A percentile compares a stretch with the other conserved stretches of the same genome.
phyloP scores from a whole-genome alignment of 2,797 vertebrate genomes.

The Channa striata region DNA sequence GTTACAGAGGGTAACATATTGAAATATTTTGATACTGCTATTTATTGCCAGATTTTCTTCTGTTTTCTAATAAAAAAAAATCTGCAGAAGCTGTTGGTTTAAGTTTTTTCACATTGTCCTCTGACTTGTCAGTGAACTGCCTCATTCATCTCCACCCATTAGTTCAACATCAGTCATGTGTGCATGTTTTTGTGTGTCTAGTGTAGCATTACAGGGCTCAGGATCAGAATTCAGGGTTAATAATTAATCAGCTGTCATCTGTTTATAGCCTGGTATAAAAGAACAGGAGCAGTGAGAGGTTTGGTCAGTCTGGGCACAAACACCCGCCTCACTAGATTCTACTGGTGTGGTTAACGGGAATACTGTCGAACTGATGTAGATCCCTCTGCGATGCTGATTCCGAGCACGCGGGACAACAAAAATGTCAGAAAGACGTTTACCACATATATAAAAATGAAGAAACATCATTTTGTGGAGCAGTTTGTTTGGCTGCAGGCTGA shows the following conservation, averaged over 20 bases:
- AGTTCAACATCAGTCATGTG: constrained; percentile 55
- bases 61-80: constrained; percentile 43
- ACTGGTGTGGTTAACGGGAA: no score
- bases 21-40: background rate
- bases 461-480: no score
- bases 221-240: constrained; percentile 56
- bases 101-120: background rate
- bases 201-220: constrained; percentile 59
- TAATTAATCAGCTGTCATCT: constrained; percentile 46
- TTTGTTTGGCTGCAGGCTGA: no score
- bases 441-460: no score
- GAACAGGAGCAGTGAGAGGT: constrained; percentile 27
- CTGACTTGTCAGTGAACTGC: constrained; percentile 25
- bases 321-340: background rate
- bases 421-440: no score
- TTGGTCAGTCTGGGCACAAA: constrained; percentile 17
- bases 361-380: no score
- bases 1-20: no score
- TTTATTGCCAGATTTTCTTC: constrained; percentile 5
- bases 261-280: constrained; percentile 75
- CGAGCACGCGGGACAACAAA: no score
- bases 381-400: no score
- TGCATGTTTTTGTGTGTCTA: constrained; percentile 33
- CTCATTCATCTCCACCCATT: constrained; percentile 57
- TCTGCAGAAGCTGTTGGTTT: background rate